Evolutionary conservation across 1,140 invertebrate species (phyloP), one percentile per base, ranked within the genome.

Genomic region (Drosophila busckii): DNA sequence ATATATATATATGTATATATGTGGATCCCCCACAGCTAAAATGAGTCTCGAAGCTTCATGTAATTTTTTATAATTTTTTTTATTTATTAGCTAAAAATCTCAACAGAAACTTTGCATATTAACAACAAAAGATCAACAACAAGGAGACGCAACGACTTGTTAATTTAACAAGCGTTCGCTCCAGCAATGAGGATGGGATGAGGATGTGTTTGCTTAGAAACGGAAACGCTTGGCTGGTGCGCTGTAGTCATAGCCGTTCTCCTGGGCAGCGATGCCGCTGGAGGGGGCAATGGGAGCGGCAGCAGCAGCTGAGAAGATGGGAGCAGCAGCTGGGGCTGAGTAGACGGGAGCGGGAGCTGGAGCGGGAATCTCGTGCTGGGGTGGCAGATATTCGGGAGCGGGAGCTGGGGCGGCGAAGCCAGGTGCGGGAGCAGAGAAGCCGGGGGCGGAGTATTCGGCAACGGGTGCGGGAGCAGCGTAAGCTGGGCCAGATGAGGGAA

Each of bases 41-140:
- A n/a, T n/a, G n/a, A n/a, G n/a, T n/a, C n/a, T n/a, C n/a, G n/a
- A n/a, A n/a, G n/a, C n/a, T n/a, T n/a, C n/a, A 56, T 61, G 53
- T 62, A 76, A 42, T 41, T 53, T 73, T 58, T 20, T 52, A 15
- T 50, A 26, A 56, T 50, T 44, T 63, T 56, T 50, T 62, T 58
- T 50, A 70, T 80, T 78, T 71, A 71, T 68, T 80, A 46, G 58
- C 68, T 80, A 68, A 40, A 75, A 82, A 78, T 78, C 73, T 71
- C 73, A 82, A 73, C 73, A 70, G 55, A 69, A 73, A 82, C 75
- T 78, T 73, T 82, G 68, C 68, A 70, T 82, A 78, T 82, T 80
- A 78, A 73, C 73, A 78, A 82, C 73, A 78, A 68, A 70, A 59
- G 48, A 60, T 82, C 73, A 78, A 78, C 73, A 78, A 78, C 75